Base-by-base conservation (phyloP, 2,888 invertebrate species). In the Drosophila testacea region DNA sequence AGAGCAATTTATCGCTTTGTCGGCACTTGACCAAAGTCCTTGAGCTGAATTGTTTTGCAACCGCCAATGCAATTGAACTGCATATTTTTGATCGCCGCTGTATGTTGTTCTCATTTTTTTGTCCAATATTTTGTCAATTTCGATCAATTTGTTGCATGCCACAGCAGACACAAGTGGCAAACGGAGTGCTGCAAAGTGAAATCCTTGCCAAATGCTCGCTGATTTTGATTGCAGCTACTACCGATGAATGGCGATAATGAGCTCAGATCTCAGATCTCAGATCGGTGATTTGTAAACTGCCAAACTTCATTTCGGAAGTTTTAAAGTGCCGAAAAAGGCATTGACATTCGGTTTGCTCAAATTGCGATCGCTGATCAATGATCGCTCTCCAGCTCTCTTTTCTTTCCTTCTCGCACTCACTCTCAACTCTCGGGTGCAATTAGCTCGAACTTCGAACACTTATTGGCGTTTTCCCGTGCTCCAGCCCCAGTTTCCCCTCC, bases 271-370 rank as follows among this genome's bases (percentile, higher is more conserved):
- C 36, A 4, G 47, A n/a, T 6, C 22, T 56, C 4, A 42, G 68
- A 76, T 83, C 83, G 83, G 87, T 89, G 87, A 87, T 87, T 87
- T 87, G 87, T 89, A 87, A 89, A 89, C 89, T 87, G 84, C 63
- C 82, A 87, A 87, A 84, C 82, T 79, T 83, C 79, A 83, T 85
- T 83, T 83, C 81, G 68, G 41, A 67, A 76, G 85, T 79, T 80
- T 87, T 87, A 84, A 84, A 84, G 87, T 87, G 83, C 84, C 87
- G 82, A 72, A 87, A 87, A 82, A 76, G 69, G 76, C 84, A 87
- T 83, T 83, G 87, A 86, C 87, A 86, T 84, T 83, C 83, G 77
- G 56, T 77, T 69, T 73, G 68, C 72, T 54, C 66, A 67, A 86
- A 83, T 77, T 85, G 81, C 81, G 75, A 81, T 83, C 69, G 72